Conservation (phyloP, 1,140 invertebrate species). For the Drosophila erecta region DNA sequence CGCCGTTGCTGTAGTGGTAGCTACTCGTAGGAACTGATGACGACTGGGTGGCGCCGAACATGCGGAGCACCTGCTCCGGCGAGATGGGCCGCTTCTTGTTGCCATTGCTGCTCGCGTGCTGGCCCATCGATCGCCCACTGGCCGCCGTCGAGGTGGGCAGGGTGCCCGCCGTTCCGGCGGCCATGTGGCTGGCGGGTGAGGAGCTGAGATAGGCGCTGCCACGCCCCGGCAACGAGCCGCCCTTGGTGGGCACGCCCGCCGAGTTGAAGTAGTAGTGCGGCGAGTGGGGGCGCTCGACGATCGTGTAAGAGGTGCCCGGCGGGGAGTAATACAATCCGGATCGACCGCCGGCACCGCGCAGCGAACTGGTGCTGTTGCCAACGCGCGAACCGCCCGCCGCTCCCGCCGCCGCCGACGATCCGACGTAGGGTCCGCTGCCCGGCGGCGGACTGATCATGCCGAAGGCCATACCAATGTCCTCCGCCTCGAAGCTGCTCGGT, state of each 20-base stretch:
- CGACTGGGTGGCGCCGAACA: slow-evolving; percentile 86
- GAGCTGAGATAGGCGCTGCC: slow-evolving; percentile 88
- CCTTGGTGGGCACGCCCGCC: slow-evolving; percentile 84
- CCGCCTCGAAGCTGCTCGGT: slow-evolving; percentile 83
- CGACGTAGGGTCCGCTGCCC: slow-evolving; percentile 67
- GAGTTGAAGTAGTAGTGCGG: slow-evolving; percentile 86
- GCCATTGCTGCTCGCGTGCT: slow-evolving; percentile 65
- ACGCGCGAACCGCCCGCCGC: slow-evolving; percentile 69
- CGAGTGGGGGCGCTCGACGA: slow-evolving; percentile 91
- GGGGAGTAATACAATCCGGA: slow-evolving; percentile 89
- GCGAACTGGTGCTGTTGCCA: slow-evolving; percentile 81
- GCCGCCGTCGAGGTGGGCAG: slow-evolving; percentile 81
- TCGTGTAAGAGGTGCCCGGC: slow-evolving; percentile 92
- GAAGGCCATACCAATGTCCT: slow-evolving; percentile 77
- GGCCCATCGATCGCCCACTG: slow-evolving; percentile 55
- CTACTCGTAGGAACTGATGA: slow-evolving; percentile 85
- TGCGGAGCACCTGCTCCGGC: slow-evolving; percentile 90
- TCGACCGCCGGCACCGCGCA: slow-evolving; percentile 80
- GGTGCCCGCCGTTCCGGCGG: slow-evolving; percentile 81
- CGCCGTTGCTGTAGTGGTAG: slow-evolving; percentile 84
- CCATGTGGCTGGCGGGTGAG: slow-evolving; percentile 85
- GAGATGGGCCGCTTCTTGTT: slow-evolving; percentile 90
- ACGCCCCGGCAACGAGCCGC: slow-evolving; percentile 82
- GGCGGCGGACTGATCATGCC: slow-evolving; percentile 83
- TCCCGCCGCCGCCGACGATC: slow-evolving; percentile 49